phyloP scores from a whole-genome alignment of 2,888 invertebrate species.

The Andrena bucephala region DNA sequence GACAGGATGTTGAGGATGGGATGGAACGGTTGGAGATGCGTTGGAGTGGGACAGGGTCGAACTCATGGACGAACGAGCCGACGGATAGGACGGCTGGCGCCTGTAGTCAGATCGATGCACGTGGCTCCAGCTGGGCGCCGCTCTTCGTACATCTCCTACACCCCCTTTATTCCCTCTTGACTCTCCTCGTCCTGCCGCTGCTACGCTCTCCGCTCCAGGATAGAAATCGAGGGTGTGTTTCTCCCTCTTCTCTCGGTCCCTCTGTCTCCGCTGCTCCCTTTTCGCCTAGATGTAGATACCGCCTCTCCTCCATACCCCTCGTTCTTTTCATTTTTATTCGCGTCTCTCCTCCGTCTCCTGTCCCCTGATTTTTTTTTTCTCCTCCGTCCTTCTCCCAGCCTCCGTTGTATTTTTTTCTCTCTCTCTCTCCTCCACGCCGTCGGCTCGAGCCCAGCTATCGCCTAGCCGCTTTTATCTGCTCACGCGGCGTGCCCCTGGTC shows the following conservation, averaged over 20 bases:
- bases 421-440: neutral
- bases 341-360: neutral
- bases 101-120: slow-evolving; percentile 85
- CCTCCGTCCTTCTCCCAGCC: neutral
- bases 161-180: slow-evolving; percentile 80
- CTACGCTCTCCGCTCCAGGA: slow-evolving; percentile 62
- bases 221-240: slow-evolving; percentile 66
- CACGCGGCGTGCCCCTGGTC: slow-evolving; percentile 25
- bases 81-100: slow-evolving; percentile 85
- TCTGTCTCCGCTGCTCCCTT: slow-evolving; percentile 11
- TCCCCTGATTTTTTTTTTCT: neutral
- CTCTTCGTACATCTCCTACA: slow-evolving; percentile 83
- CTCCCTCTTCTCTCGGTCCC: slow-evolving; percentile 43
- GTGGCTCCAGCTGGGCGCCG: slow-evolving; percentile 85
- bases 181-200: slow-evolving; percentile 72
- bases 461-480: neutral
- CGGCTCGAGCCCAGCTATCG: neutral
- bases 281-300: neutral
- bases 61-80: slow-evolving; percentile 85
- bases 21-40: slow-evolving; percentile 72
- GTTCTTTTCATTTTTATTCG: slow-evolving; percentile 10
- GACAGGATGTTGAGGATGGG: slow-evolving; percentile 66
- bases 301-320: neutral
- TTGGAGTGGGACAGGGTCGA: slow-evolving; percentile 82
- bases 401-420: neutral